Conservation (phyloP, 23 tunicate genomes). For the Clavelina lepadiformis region DNA sequence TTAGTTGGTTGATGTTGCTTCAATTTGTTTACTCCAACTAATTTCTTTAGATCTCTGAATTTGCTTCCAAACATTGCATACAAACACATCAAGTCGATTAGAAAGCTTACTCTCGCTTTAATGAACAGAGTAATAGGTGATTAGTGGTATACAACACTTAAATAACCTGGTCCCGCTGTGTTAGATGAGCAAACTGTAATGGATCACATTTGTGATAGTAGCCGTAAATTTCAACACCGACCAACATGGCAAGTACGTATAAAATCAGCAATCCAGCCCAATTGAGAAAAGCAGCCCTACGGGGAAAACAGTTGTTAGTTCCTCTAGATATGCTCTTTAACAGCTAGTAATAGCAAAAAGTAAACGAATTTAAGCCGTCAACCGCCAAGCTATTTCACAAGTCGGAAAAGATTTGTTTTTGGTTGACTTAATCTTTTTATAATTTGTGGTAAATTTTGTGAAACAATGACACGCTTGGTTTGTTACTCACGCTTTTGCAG, state of each 20-base stretch:
- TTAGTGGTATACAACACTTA: too few species aligned
- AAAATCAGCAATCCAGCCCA: slow-evolving; percentile 38
- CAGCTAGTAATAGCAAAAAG: too few species aligned
- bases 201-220: slow-evolving; percentile 67
- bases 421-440: slow-evolving; percentile 45
- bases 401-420: slow-evolving; percentile 65
- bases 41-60: too few species aligned
- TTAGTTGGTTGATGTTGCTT: too few species aligned
- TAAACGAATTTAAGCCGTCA: slow-evolving; percentile 25
- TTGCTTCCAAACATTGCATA: too few species aligned
- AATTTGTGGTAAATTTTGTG: slow-evolving; percentile 12
- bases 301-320: slow-evolving; percentile 5
- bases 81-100: too few species aligned
- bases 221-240: slow-evolving; percentile 66
- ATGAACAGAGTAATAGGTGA: too few species aligned
- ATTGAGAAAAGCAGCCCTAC: slow-evolving; percentile 42
- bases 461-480: not conserved
- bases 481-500: slow-evolving; percentile 30
- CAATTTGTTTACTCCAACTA: too few species aligned
- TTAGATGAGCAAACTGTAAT: slow-evolving; percentile 2
- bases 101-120: too few species aligned
- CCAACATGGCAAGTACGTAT: slow-evolving; percentile 29
- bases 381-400: slow-evolving; percentile 66
- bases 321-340: too few species aligned
- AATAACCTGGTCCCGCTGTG: slow-evolving; percentile 34